Evolutionary conservation across 1,140 invertebrate species (phyloP).

Genomic region (Idris sp.): DNA sequence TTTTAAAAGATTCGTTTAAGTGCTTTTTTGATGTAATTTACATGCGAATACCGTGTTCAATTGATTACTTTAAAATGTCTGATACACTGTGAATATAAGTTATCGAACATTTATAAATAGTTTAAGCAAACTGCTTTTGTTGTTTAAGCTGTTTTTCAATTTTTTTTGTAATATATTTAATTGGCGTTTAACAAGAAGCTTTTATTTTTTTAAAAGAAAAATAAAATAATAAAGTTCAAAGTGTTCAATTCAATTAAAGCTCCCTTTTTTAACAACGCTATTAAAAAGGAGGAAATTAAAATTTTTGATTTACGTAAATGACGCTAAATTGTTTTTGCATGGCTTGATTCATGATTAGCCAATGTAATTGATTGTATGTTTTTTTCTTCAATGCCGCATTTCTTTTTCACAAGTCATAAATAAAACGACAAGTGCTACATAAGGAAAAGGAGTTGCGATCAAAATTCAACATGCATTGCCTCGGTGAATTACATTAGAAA

Average conservation of each 20-base stretch:
- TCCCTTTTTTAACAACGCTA: too few species aligned
- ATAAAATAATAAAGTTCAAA: too few species aligned
- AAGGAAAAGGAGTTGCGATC: constrained; percentile 26
- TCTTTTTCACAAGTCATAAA: constrained; percentile 50
- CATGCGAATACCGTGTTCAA: constrained; percentile 7
- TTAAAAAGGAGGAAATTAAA: constrained; percentile 10
- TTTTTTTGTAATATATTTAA: constrained; percentile 11
- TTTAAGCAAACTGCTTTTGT: constrained; percentile 12
- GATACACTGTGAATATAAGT: constrained; percentile 17
- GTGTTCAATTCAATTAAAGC: too few species aligned
- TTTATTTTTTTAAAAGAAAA: background rate
- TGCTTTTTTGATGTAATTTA: constrained; percentile 46
- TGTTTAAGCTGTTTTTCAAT: background rate
- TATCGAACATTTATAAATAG: constrained; percentile 28
- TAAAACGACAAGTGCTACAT: constrained; percentile 20
- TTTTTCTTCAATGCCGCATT: constrained; percentile 45
- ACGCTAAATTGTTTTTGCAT: constrained; percentile 39
- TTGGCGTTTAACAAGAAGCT: constrained; percentile 3
- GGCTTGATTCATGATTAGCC: constrained; percentile 42
- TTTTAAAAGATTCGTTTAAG: constrained; percentile 33
- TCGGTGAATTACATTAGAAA: constrained; percentile 3
- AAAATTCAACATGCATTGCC: constrained; percentile 5
- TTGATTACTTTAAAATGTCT: constrained; percentile 24
- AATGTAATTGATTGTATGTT: constrained; percentile 51
- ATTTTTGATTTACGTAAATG: constrained; percentile 40